Base-by-base conservation (phyloP, 1,140 invertebrate genomes). In the Elymnias hypermnestra region DNA sequence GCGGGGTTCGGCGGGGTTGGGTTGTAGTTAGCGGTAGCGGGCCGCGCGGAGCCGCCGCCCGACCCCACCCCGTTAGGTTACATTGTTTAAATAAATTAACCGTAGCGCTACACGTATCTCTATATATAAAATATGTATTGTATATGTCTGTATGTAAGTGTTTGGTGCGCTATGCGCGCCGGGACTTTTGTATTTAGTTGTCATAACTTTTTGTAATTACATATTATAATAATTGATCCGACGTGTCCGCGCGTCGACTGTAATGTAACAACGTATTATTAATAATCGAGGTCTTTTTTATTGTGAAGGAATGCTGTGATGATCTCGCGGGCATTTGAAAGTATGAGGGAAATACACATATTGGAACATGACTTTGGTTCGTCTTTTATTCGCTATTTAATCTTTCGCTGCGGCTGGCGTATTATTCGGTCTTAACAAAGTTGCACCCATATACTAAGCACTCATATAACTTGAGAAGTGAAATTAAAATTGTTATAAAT, bases 131-230 rank as follows among this genome's bases (percentile, higher is more conserved):
- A 67, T 79, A 79, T 81, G 74, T 83, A 83, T 78, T 81, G 74
- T 83, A 83, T 78, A 73, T 83, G 63, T 81, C 74, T 74, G 79
- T 60, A 60, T 83, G 63, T 81, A 76, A 76, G 79, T 60, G 62
- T 72, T 72, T 69, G 73, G 73, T 70, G 52, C 79, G 79, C 79
- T 76, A 75, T 82, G 79, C 77, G 77, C 67, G 67, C 68, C 64
- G 64, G 51, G 68, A 62, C 63, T 72, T 72, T 77, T 81, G 65
- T 84, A 82, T 84, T 84, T 84, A 84, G 81, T 84, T 84, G 73
- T 77, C 69, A 69, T 63, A n/a, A 81, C 68, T 71, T 75, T 76
- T 82, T 84, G 81, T 84, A 84, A 84, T 84, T 83, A 83, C 67
- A 72, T 67, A 69, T 68, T 73, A 79, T 76, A 66, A 65, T 55